Evolutionary conservation across 2,888 invertebrate genomes (phyloP).

Genomic region (Pyrrhia umbra): DNA sequence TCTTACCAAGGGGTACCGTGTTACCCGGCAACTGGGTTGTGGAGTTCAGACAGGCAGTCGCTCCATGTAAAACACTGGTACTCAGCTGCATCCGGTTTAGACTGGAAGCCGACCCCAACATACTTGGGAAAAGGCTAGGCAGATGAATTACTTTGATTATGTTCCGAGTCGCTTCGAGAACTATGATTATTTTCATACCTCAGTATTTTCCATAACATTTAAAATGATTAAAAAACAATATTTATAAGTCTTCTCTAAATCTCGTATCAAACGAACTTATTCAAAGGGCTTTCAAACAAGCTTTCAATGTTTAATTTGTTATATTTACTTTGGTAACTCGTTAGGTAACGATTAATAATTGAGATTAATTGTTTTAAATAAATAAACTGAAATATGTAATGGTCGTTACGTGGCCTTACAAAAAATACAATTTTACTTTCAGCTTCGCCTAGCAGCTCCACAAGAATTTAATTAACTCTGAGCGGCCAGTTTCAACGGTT

Average conservation of each 20-base stretch:
- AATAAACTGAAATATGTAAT: constrained; percentile 42
- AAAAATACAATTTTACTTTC: constrained; percentile 57
- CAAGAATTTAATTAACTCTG: constrained; percentile 67
- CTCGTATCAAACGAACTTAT: constrained; percentile 30
- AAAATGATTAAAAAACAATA: background rate
- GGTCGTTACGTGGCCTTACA: constrained; percentile 40
- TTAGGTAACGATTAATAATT: constrained; percentile 23
- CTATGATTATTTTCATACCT: background rate
- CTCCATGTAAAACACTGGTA: too few relatives aligned
- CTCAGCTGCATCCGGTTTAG: too few relatives aligned
- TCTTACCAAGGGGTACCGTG: too few relatives aligned
- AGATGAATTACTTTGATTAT: too few relatives aligned
- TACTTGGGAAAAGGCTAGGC: too few relatives aligned
- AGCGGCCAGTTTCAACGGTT: constrained; percentile 54
- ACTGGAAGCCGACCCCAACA: too few relatives aligned
- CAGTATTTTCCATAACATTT: background rate
- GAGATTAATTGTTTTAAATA: constrained; percentile 28
- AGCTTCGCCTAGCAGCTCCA: constrained; percentile 52
- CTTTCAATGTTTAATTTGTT: constrained; percentile 26
- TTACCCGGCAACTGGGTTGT: too few relatives aligned
- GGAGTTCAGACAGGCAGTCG: too few relatives aligned
- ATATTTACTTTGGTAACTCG: constrained; percentile 40
- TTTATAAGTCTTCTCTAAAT: constrained; percentile 13
- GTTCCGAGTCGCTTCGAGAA: too few relatives aligned
- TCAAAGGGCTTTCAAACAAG: constrained; percentile 12